phyloP scores from a whole-genome alignment of 1,140 invertebrate genomes.

The Drosophila seguyi region DNA sequence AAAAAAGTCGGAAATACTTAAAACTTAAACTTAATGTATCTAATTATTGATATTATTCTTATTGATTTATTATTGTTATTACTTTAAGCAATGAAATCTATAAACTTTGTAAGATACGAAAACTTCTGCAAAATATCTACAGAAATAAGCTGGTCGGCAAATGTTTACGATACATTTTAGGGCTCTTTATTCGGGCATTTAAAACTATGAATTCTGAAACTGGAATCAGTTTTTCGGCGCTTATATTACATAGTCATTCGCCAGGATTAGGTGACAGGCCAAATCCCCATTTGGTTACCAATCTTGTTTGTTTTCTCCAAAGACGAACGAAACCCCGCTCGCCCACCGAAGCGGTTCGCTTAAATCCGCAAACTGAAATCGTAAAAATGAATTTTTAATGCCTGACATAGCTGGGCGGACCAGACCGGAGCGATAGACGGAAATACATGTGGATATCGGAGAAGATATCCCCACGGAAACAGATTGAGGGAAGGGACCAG shows the following conservation, averaged over 20 bases:
- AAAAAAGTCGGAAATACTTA: background rate
- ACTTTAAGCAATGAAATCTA: too few relatives aligned
- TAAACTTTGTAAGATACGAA: too few relatives aligned
- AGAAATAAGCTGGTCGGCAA: background rate
- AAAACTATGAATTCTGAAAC: background rate
- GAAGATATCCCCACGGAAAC: slow-evolving; percentile 12
- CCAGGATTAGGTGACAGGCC: slow-evolving; percentile 28
- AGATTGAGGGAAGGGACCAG: slow-evolving; percentile 6
- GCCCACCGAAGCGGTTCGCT: slow-evolving; percentile 8
- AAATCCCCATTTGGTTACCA: slow-evolving; percentile 30
- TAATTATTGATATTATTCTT: background rate
- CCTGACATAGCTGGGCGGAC: slow-evolving; percentile 18
- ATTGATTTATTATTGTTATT: background rate
- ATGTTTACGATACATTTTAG: background rate
- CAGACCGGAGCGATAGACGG: slow-evolving; percentile 42
- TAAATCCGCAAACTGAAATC: slow-evolving; percentile 54
- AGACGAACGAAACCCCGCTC: background rate
- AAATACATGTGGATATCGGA: slow-evolving; percentile 24
- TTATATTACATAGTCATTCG: slow-evolving; percentile 7
- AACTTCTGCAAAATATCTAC: background rate
- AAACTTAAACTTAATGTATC: background rate
- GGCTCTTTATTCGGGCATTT: background rate
- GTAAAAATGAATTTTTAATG: slow-evolving; percentile 69
- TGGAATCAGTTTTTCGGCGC: slow-evolving; percentile 2
- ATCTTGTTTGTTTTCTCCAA: slow-evolving; percentile 11